phyloP scores from a whole-genome alignment of 2,888 invertebrate genomes.

The Acanthacorydalis orientalis region DNA sequence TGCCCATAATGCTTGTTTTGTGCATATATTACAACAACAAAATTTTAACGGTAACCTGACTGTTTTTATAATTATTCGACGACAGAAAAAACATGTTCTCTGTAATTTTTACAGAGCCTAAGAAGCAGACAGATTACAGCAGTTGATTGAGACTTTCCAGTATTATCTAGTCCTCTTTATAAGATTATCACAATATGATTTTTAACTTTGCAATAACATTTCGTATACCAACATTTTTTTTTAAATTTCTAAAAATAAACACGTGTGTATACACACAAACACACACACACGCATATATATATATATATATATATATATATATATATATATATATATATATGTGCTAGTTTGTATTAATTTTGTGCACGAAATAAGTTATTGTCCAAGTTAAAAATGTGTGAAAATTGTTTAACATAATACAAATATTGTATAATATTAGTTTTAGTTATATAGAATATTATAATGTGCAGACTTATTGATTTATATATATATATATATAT shows the following conservation, averaged over 20 bases:
- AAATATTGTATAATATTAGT: constrained; percentile 3
- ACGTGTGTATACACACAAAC: neutral
- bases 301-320: too few relatives aligned
- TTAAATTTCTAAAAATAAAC: neutral
- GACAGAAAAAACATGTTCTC: too few relatives aligned
- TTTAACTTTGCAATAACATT: neutral
- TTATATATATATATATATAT: neutral
- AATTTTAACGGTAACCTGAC: too few relatives aligned
- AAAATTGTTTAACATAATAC: constrained; percentile 4
- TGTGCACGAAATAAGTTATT: too few relatives aligned
- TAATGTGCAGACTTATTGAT: neutral
- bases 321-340: too few relatives aligned
- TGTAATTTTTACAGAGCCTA: too few relatives aligned
- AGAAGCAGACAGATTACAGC: neutral
- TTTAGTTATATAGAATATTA: neutral
- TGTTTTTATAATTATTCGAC: too few relatives aligned
- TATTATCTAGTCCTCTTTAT: constrained; percentile 47
- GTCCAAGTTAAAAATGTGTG: neutral
- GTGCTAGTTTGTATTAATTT: too few relatives aligned
- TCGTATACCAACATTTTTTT: neutral
- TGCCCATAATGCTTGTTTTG: too few relatives aligned
- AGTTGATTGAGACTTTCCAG: constrained; percentile 31
- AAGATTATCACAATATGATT: neutral
- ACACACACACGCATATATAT: neutral
- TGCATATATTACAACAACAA: too few relatives aligned